Percentiles rank a stretch among this genome's conserved stretches.
phyloP scores from a whole-genome alignment of 2,113 vertebrate species.

The Cyrtonyx montezumae region DNA sequence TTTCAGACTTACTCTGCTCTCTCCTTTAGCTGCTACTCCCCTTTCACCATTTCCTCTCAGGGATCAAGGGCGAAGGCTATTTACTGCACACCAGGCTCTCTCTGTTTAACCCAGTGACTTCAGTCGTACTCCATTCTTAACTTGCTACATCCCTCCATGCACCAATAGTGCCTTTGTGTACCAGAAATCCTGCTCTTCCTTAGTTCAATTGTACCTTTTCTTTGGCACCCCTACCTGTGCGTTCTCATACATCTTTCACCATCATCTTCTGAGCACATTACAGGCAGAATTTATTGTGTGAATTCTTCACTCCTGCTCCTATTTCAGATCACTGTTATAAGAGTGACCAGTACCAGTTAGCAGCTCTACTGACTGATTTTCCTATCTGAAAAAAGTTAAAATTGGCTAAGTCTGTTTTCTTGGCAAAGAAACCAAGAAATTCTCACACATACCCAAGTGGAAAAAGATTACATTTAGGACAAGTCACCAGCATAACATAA shows the following conservation, averaged over 20 bases:
- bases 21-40: background rate
- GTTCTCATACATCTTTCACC: fast-evolving
- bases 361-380: background rate
- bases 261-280: background rate
- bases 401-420: background rate
- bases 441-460: background rate
- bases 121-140: background rate
- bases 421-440: background rate
- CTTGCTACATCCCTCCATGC: background rate
- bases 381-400: background rate
- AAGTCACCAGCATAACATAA: background rate
- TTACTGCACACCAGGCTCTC: background rate
- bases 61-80: background rate
- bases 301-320: background rate
- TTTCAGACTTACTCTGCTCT: background rate
- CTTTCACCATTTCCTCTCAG: background rate
- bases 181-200: background rate
- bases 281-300: background rate
- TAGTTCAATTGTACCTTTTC: fast-evolving
- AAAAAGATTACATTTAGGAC: background rate
- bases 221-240: background rate
- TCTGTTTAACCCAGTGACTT: background rate
- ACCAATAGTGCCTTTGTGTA: background rate
- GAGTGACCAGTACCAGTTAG: background rate
- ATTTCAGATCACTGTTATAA: background rate